phyloP scores from a whole-genome alignment of 1,140 invertebrate species.

The Papilio xuthus region DNA sequence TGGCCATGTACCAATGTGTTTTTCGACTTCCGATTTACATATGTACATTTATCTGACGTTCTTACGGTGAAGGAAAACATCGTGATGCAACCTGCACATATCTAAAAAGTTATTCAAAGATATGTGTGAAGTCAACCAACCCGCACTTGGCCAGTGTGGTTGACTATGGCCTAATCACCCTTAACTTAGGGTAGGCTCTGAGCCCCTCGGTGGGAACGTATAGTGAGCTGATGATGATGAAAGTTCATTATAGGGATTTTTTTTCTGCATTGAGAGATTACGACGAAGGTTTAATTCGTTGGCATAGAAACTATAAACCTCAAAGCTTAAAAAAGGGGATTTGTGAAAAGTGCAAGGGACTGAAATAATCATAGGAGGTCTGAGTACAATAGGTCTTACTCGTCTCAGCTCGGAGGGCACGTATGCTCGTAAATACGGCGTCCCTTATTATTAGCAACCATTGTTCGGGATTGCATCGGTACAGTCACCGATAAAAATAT shows the following conservation, averaged over 20 bases:
- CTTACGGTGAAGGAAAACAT: no score
- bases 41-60: no score
- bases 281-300: constrained; percentile 19
- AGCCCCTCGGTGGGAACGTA: no score
- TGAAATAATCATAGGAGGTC: constrained; percentile 81
- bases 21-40: no score
- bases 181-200: no score
- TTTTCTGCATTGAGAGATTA: background rate
- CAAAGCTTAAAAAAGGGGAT: constrained; percentile 68
- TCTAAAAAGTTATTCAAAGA: no score
- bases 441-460: constrained; percentile 79
- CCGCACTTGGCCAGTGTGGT: no score
- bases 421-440: constrained; percentile 80
- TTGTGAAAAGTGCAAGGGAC: constrained; percentile 70
- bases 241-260: background rate
- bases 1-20: no score
- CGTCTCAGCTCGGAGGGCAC: constrained; percentile 75
- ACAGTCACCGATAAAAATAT: constrained; percentile 56
- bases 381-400: constrained; percentile 75
- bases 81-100: no score
- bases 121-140: no score
- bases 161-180: no score
- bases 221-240: no score
- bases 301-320: constrained; percentile 57
- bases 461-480: constrained; percentile 74